Base-by-base conservation (phyloP, 2,888 invertebrate species). In the Heliconius hortense region DNA sequence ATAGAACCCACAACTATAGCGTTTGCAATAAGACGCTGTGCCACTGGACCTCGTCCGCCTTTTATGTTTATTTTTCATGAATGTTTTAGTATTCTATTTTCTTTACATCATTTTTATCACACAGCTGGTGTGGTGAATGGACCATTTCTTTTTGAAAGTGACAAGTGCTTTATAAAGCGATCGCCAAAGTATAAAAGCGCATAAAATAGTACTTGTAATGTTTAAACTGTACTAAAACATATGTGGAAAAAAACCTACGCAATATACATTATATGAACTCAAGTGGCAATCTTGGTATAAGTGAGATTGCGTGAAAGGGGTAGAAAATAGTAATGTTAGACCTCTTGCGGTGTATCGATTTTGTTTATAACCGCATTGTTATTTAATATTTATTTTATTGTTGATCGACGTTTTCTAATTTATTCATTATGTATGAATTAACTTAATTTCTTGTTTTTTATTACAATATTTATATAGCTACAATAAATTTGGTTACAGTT, bases 271-370 rank as follows among this genome's bases (percentile, higher is more conserved):
- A n/a, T 3, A 31, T 13, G 26, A 60, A 59, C 39, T 8, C 21
- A 26, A 71, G 71, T 35, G 60, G 24, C 71, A 71, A 71, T 71
- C 60, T 71, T 7, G 11, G 60, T 26, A 18, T 24, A 71, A 71
- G 59, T 39, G 71, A 71, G 59, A 43, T 71, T 62, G 60, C 71
- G 71, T 43, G 71, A 71, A 71, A 71, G 71, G 71, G 71, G 71
- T 71, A 71, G 71, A 71, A 71, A 71, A 71, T 39, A 59, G 60
- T 62, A 71, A 71, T 39, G n/a, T 56, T 35, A 62, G 43, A 43
- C 26, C 26, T 26, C 60, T 71, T 71, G 71, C 39, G 71, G 71
- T 43, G 60, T 71, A 71, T 71, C 26, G 39, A 60, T 71, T 71
- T 71, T 69, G 69, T 35, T 39, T 26, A 56, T 39, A 60, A 71